A percentile compares a stretch with the other conserved stretches of the same genome.
phyloP scores from a whole-genome alignment of 2,888 invertebrate genomes.

The Trachelus stipa region DNA sequence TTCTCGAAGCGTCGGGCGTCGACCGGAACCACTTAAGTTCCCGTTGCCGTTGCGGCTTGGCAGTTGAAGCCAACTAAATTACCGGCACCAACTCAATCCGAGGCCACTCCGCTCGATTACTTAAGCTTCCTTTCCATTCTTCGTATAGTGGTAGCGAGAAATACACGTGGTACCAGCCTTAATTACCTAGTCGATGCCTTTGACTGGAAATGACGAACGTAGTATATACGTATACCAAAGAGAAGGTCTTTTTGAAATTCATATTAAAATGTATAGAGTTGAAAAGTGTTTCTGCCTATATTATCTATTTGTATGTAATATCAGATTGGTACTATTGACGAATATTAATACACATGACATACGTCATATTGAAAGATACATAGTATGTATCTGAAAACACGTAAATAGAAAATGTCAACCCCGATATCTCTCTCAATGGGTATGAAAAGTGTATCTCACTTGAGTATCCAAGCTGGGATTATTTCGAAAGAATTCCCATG shows the following conservation, averaged over 20 bases:
- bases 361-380: neutral
- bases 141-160: neutral
- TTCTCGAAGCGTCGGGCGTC: neutral
- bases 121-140: conserved; percentile 21
- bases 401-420: neutral
- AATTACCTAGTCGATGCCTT: neutral
- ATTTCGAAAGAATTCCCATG: neutral
- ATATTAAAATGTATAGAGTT: neutral
- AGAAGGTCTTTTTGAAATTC: neutral
- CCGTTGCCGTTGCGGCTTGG: conserved; percentile 6
- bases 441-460: neutral
- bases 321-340: neutral
- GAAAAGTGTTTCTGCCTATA: neutral
- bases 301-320: neutral
- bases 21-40: conserved; percentile 17
- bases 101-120: conserved; percentile 22
- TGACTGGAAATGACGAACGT: neutral
- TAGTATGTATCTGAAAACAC: neutral
- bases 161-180: neutral
- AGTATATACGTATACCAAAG: neutral
- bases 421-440: neutral
- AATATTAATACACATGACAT: neutral
- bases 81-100: conserved; percentile 21
- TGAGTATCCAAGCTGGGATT: neutral
- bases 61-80: conserved; percentile 20